These are phyloP conservation scores for Manis crassicaudata DNA, from an alignment of 2,797 vertebrate species.

Conservation along the genomic window DNA sequence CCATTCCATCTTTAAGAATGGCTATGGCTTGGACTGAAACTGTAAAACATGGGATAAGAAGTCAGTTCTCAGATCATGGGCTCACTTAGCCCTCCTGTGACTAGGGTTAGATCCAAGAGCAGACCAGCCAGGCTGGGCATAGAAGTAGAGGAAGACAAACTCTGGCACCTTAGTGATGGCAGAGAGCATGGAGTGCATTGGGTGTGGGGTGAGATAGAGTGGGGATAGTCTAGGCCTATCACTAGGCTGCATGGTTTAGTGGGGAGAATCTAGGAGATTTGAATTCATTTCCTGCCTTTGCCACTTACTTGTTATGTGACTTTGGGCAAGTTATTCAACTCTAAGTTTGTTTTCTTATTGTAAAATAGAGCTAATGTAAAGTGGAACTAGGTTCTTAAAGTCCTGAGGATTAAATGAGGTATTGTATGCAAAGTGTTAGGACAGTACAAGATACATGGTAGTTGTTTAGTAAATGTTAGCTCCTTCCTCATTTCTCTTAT, in stretches of 20 bases:
- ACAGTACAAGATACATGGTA: not conserved
- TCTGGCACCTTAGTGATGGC: not conserved
- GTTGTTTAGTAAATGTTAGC: constrained; percentile 14
- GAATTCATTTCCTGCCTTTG: constrained; percentile 35
- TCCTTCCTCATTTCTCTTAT: constrained; percentile 35
- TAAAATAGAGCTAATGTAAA: not conserved
- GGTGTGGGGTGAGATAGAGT: not conserved
- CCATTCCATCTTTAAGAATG: not conserved
- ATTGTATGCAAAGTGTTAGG: constrained; percentile 23
- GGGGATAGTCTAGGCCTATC: not conserved
- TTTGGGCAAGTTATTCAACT: constrained; percentile 26
- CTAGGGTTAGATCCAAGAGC: constrained; percentile 1
- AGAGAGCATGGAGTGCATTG: not conserved
- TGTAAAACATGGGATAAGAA: constrained; percentile 1
- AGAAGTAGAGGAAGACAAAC: not conserved
- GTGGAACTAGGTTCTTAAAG: constrained; percentile 32
- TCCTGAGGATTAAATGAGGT: constrained; percentile 10
- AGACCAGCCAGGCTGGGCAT: not conserved
- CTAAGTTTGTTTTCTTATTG: constrained; percentile 39
- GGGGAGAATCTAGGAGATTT: not conserved
- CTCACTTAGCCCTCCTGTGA: not conserved
- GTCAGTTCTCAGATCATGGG: not conserved
- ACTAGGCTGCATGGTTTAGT: not conserved
- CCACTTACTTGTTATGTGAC: not conserved
- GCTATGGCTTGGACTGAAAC: constrained; percentile 37